A percentile compares a stretch with the other conserved stretches of the same genome.
Conservation (phyloP, 2,797 vertebrate genomes). For the Siniperca scherzeri region DNA sequence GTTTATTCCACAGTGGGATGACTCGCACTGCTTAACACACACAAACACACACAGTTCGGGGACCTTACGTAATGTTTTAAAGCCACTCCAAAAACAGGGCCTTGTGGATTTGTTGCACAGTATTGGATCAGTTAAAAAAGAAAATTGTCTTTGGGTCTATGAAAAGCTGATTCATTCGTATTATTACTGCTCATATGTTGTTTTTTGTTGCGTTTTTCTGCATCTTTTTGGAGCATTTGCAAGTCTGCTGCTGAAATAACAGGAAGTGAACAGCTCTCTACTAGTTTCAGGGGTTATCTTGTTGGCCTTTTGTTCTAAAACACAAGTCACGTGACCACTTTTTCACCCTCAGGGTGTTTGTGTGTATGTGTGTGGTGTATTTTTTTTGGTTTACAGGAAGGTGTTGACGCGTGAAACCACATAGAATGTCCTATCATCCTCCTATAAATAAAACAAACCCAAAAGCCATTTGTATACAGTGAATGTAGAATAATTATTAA, state of each 20-base stretch:
- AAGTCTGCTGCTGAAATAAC: not conserved
- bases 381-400: conserved; percentile 17
- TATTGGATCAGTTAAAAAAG: not conserved
- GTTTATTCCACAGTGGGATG: conserved; percentile 49
- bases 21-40: conserved; percentile 47
- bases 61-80: conserved; percentile 37
- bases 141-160: not conserved
- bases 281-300: conserved; percentile 14
- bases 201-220: not conserved
- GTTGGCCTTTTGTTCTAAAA: conserved; percentile 6
- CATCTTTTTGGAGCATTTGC: not conserved
- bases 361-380: not conserved
- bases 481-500: conserved; percentile 14
- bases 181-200: not conserved
- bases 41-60: conserved; percentile 2
- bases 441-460: conserved; percentile 9
- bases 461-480: conserved; percentile 17
- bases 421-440: not conserved
- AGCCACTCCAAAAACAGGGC: conserved; percentile 1
- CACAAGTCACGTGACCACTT: not conserved
- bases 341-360: conserved; percentile 1
- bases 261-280: conserved; percentile 16
- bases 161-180: conserved; percentile 4
- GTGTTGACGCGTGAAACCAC: conserved; percentile 12
- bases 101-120: conserved; percentile 14